These are phyloP conservation scores for Tapirus terrestris DNA, from an alignment of 2,113 vertebrate species.

Conservation along the genomic window DNA sequence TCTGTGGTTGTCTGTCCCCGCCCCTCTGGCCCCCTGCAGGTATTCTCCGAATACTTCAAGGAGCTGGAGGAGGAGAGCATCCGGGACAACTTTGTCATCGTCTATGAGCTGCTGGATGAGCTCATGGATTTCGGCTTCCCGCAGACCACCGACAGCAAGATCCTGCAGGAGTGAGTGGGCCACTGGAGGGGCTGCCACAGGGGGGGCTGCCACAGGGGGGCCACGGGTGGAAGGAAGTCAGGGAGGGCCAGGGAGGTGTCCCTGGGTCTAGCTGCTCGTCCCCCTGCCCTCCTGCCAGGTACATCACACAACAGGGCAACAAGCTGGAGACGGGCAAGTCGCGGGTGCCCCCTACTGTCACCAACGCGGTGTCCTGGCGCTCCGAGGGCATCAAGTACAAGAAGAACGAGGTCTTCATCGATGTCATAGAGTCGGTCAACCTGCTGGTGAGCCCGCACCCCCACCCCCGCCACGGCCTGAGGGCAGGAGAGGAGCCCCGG, in stretches of 20 bases:
- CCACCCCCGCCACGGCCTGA: rapidly evolving
- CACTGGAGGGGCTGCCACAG: rapidly evolving
- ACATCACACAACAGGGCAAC: slow-evolving; percentile 95
- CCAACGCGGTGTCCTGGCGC: slow-evolving; percentile 97
- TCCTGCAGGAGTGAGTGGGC: slow-evolving; percentile 94
- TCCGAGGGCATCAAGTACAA: slow-evolving; percentile 96
- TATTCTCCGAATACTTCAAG: slow-evolving; percentile 97
- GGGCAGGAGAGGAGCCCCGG: rapidly evolving
- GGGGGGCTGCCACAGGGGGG: background rate
- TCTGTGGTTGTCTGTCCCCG: background rate
- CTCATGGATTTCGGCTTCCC: slow-evolving; percentile 98
- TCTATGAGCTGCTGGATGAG: slow-evolving; percentile 96
- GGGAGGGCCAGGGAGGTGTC: too few relatives aligned
- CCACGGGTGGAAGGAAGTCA: rapidly evolving
- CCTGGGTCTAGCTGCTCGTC: background rate
- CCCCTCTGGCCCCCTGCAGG: slow-evolving; percentile 81
- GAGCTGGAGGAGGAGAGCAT: slow-evolving; percentile 98
- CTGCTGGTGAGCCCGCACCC: slow-evolving; percentile 89
- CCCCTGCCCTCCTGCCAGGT: slow-evolving; percentile 82
- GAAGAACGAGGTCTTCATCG: slow-evolving; percentile 98
- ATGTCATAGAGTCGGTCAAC: slow-evolving; percentile 96
- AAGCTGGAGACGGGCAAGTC: slow-evolving; percentile 92
- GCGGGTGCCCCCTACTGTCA: slow-evolving; percentile 94
- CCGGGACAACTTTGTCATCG: slow-evolving; percentile 96
- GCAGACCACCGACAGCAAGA: slow-evolving; percentile 97